A percentile compares a stretch with the other conserved stretches of the same genome.
Evolutionary conservation across 2,113 vertebrate genomes (phyloP).

Genomic region (Electrona antarctica): DNA sequence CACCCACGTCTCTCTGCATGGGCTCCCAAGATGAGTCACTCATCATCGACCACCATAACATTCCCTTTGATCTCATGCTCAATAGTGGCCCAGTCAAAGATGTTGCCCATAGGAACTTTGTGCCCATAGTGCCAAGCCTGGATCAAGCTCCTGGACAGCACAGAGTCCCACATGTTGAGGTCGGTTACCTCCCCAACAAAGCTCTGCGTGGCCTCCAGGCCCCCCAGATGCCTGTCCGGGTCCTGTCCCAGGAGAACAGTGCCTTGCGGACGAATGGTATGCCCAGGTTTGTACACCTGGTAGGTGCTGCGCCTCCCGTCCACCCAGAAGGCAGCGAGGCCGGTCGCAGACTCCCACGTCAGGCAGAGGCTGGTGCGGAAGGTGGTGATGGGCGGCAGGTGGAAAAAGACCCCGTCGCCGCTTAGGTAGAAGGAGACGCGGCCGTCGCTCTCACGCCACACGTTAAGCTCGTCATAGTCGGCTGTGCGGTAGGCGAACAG

Average conservation of each 20-base stretch:
- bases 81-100: slow-evolving; percentile 83
- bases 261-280: slow-evolving; percentile 73
- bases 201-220: slow-evolving; percentile 74
- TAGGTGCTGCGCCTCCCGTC: slow-evolving; percentile 77
- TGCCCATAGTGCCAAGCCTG: slow-evolving; percentile 72
- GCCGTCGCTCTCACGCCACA: slow-evolving; percentile 80
- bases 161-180: slow-evolving; percentile 84
- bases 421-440: slow-evolving; percentile 77
- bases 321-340: slow-evolving; percentile 78
- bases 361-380: slow-evolving; percentile 82
- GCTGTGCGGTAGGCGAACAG: slow-evolving; percentile 82
- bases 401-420: slow-evolving; percentile 70
- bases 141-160: slow-evolving; percentile 74
- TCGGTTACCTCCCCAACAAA: slow-evolving; percentile 82
- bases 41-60: slow-evolving; percentile 79
- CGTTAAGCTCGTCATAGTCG: slow-evolving; percentile 79
- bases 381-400: slow-evolving; percentile 73
- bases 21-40: slow-evolving; percentile 59
- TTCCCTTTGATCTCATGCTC: slow-evolving; percentile 78
- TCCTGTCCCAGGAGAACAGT: slow-evolving; percentile 79
- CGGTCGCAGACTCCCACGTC: slow-evolving; percentile 77
- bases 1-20: background rate
- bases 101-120: slow-evolving; percentile 72
- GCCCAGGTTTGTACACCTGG: slow-evolving; percentile 79
- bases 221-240: slow-evolving; percentile 73